Evolutionary conservation across 1,140 invertebrate species (phyloP), one percentile per base, ranked within the genome.

Genomic region (Pseudoatta argentina): DNA sequence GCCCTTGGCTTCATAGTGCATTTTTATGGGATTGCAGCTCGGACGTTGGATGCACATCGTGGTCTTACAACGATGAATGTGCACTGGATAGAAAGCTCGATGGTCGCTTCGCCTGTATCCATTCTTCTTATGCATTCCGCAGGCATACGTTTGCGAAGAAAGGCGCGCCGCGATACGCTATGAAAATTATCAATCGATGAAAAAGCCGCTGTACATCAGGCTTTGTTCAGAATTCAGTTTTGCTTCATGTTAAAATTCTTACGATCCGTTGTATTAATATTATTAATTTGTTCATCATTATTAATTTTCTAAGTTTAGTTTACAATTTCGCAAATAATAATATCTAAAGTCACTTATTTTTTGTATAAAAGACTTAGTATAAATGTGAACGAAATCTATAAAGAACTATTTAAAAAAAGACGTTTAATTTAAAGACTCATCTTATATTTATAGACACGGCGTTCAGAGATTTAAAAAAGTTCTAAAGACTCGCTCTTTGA

Each of bases 131-230:
- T 61, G 44, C 69, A 83, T 83, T 83, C 79, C 55, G 79, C 34
- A 61, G 53, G 79, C 79, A 75, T 83, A 83, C 69, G 69, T 75
- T 83, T 73, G 55, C 57, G 57, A 83, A 75, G 79, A 83, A 83
- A 83, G 79, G 69, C 55, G 57, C 79, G 69, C 79, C 79, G 55
- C 55, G 69, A 83, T 83, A 44, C 39, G 53, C 79, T 61, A 83
- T 83, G 69, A 83, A 83, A 83, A 83, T 83, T 75, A 83, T 83
- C 72, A 72, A 83, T 83, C 69, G 79, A 63, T 75, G 55, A 73
- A 75, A 83, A 75, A 83, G 24, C 39, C 66, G 55, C 27, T 67
- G 66, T 53, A 14, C 39, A 83, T 75, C 79, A 69, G 79, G 79
- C 3, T 83, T 73, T 39, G 8, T 61, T 61, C 12, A 24, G 12